Base-by-base conservation (phyloP, 2,113 vertebrate genomes). In the Lota lota region DNA sequence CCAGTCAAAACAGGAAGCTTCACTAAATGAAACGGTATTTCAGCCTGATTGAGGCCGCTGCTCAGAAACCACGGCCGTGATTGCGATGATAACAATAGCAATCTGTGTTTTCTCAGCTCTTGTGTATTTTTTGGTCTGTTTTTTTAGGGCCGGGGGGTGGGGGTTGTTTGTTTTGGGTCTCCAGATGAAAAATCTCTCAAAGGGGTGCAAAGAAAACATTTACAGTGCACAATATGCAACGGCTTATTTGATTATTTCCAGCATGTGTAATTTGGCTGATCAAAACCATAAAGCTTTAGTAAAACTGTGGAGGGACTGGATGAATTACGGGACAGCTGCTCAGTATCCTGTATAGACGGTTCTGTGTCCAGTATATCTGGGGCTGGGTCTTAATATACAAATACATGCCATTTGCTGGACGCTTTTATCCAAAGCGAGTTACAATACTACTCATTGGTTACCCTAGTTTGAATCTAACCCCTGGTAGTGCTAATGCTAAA, bases 1-100 rank as follows among this genome's bases (percentile, higher is more conserved):
- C 85, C 83, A 90, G 90, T 86, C 88, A 89, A 85, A 87, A 83
- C 84, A 89, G 88, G 83, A 92, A 88, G 86, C 82, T 84, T 86
- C 85, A 77, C 90, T 85, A 88, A 89, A 89, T 89, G 81, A 87
- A 90, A 82, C 85, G 83, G 76, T 85, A 79, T 87, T 89, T 88
- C 82, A 85, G 81, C 79, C 81, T 84, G 87, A 87, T 87, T 86
- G 85, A 87, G 79, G 81, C 82, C 50, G 79, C 78, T 28, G 74
- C 82, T 80, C 65, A 83, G 83, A 80, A 90, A 87, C 85, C 84
- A 74, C 72, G 75, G 63, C 72, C 82, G 72, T 88, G 81, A 86
- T 87, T 86, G 86, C 83, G 85, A 81, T 87, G 76, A 80, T 86
- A 87, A 86, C 85, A 86, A 87, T 79, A 80, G 75, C 82, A 83